Conservation (phyloP, 2,888 invertebrate genomes). For the Lepidocyrtinus sp. region DNA sequence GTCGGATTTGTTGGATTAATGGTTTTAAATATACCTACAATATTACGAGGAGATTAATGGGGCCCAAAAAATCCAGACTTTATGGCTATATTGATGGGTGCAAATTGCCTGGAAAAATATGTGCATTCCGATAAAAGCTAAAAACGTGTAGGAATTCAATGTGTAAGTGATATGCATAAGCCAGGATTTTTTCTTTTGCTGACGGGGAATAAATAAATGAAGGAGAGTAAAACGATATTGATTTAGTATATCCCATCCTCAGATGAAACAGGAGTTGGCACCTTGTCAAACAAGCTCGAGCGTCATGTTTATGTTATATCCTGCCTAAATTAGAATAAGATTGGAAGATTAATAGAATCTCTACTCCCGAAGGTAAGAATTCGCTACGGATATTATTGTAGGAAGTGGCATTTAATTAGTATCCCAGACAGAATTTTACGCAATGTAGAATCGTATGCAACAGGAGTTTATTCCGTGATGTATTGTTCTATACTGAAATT, state of each 20-base stretch:
- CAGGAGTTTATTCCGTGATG: neutral
- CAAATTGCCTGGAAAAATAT: conserved; percentile 39
- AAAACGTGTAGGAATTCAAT: neutral
- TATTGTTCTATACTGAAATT: neutral
- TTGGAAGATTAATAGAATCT: neutral
- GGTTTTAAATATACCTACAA: neutral
- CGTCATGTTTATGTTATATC: conserved; percentile 24
- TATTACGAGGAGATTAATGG: conserved; percentile 17
- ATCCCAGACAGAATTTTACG: no score
- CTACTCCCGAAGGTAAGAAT: neutral
- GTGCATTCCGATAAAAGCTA: neutral
- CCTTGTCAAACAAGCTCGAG: conserved; percentile 27
- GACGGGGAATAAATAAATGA: neutral
- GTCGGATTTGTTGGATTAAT: neutral
- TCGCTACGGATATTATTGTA: neutral
- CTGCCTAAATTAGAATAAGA: neutral
- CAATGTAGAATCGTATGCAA: neutral
- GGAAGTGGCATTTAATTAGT: conserved; percentile 18
- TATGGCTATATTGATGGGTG: conserved; percentile 23
- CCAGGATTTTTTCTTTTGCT: neutral
- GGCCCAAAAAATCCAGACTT: conserved; percentile 16
- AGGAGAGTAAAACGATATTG: conserved; percentile 6
- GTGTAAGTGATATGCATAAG: neutral
- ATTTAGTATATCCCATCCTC: neutral
- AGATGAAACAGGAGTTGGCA: conserved; percentile 30